Evolutionary conservation across 1,140 invertebrate genomes (phyloP), one percentile per base, ranked within the genome.

Genomic region (Sitobion miscanthi): DNA sequence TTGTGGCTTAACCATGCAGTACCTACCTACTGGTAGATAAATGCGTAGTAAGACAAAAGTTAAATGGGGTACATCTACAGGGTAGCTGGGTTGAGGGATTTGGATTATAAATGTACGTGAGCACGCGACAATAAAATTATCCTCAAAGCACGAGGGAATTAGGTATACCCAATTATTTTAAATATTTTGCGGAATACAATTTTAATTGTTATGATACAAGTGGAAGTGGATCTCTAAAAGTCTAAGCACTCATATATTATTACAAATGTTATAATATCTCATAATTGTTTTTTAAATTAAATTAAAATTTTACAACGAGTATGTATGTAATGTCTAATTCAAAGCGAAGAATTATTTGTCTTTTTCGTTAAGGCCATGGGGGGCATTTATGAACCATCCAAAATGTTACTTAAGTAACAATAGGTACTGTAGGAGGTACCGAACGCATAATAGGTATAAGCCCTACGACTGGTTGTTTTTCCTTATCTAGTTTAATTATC

Each of bases 131-230:
- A 11, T 14, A n/a, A 69, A 30, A 69, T 69, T 69, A 11, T 69
- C 30, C 11, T 4, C 1, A 30, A 0, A 11, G 0, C 11, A 14
- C 4, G 11, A 0, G 30, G 3, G 3, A 69, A 69, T n/a, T 17
- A 52, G 0, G 30, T 69, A 9, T 57, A 42, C 42, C 42, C 42
- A 57, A 25, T 57, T 57, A 57, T 25, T 57, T 25, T 21, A 69
- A 14, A 69, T 30, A 69, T 69, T 69, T 69, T 69, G 1, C 62
- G 0, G 9, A 21, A 1, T 30, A 30, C 62, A 69, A 69, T 69
- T 69, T n/a, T n/a, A 69, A n/a, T 69, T 30, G 14, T n/a, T 11
- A 69, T 69, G 30, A 69, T 57, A 2, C 1, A 17, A 14, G 14
- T 49, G 47, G 14, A 11, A 30, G 14, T 69, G 30, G 4, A 69